A percentile compares a stretch with the other conserved stretches of the same genome.
Evolutionary conservation across 2,797 vertebrate species (phyloP).

Genomic region (Malurus splendens): DNA sequence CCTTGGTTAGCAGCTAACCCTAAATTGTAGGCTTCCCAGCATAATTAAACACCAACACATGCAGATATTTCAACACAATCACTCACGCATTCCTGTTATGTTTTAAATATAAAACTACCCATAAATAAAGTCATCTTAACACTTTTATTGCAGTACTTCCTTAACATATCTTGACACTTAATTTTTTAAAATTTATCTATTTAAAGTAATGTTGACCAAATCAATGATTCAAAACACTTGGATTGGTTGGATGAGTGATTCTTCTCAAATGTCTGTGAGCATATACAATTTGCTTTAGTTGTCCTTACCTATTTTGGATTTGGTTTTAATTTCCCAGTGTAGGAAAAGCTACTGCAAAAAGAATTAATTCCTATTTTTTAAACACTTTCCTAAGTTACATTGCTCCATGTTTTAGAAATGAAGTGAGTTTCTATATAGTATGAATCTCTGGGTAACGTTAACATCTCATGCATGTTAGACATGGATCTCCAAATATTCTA

Average conservation of each 20-base stretch:
- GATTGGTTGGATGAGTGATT: not conserved
- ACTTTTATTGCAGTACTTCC: constrained; percentile 48
- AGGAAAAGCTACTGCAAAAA: not conserved
- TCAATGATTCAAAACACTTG: not conserved
- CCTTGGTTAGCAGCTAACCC: constrained; percentile 60
- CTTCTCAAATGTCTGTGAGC: not conserved
- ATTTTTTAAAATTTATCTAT: not conserved
- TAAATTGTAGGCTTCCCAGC: constrained; percentile 61
- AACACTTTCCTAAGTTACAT: not conserved
- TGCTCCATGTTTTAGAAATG: not conserved
- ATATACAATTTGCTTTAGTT: not conserved
- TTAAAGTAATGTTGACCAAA: constrained; percentile 23
- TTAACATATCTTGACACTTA: constrained; percentile 6
- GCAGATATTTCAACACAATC: constrained; percentile 58
- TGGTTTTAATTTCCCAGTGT: not conserved
- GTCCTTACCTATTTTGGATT: not conserved
- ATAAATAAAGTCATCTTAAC: constrained; percentile 65
- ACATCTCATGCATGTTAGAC: not conserved
- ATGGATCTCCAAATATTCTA: not conserved
- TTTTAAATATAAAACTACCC: constrained; percentile 63
- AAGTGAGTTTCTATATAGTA: not conserved
- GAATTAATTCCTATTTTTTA: not conserved
- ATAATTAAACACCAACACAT: constrained; percentile 66
- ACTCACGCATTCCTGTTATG: constrained; percentile 59
- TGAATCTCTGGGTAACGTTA: not conserved